phyloP scores from a whole-genome alignment of 2,888 invertebrate genomes.

The Lasioglossum malachurum region DNA sequence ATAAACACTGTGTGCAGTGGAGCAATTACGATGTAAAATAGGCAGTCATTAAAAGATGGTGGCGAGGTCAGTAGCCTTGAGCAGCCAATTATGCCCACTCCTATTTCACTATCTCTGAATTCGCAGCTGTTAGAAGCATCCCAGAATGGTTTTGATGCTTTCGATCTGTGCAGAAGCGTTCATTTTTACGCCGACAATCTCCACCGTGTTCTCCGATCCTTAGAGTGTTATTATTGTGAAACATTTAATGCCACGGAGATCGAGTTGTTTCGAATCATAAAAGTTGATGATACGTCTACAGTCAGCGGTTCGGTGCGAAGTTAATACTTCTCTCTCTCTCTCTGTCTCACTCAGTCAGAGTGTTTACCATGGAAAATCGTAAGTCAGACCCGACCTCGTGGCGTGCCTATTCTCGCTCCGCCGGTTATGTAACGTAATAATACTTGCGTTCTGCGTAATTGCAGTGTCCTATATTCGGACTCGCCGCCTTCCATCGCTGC shows the following conservation, averaged over 20 bases:
- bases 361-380: slow-evolving; percentile 51
- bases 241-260: slow-evolving; percentile 27
- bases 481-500: slow-evolving; percentile 38
- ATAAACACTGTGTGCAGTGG: neutral
- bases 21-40: neutral
- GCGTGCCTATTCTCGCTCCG: slow-evolving; percentile 49
- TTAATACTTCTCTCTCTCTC: slow-evolving; percentile 22
- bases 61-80: neutral
- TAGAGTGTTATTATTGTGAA: slow-evolving; percentile 18
- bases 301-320: slow-evolving; percentile 27
- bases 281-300: slow-evolving; percentile 41
- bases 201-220: neutral
- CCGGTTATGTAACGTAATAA: slow-evolving; percentile 68
- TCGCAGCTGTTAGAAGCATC: neutral
- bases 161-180: neutral
- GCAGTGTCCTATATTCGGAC: slow-evolving; percentile 66
- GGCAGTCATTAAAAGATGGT: neutral
- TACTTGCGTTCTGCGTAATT: slow-evolving; percentile 68
- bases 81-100: neutral
- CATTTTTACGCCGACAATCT: neutral
- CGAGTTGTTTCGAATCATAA: slow-evolving; percentile 38
- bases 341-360: neutral
- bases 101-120: neutral
- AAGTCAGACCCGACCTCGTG: slow-evolving; percentile 52
- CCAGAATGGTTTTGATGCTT: neutral